Conservation (phyloP, 2,113 vertebrate species). For the Paradisaea rubra region DNA sequence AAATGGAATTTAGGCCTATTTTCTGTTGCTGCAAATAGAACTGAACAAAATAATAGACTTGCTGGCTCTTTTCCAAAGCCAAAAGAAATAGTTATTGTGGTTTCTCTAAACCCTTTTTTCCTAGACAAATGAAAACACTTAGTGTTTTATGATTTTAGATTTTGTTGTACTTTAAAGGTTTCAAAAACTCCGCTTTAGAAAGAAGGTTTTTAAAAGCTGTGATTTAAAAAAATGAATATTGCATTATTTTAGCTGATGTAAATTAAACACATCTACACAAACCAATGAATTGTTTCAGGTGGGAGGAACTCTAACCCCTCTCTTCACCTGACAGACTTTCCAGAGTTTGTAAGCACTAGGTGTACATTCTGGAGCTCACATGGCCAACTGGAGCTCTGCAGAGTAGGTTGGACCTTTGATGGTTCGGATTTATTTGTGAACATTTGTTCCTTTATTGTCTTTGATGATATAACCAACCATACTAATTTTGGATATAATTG, state of each 20-base stretch:
- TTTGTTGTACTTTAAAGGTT: background rate
- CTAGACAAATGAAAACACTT: background rate
- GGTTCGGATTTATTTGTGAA: constrained; percentile 7
- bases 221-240: background rate
- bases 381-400: background rate
- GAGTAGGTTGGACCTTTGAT: background rate
- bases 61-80: background rate
- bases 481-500: constrained; percentile 52
- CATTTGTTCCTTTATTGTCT: constrained; percentile 53
- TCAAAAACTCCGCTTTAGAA: background rate
- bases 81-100: background rate
- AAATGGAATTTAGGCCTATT: background rate
- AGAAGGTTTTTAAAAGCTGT: background rate
- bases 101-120: background rate
- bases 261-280: background rate
- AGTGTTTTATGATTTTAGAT: background rate
- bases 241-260: background rate
- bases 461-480: constrained; percentile 53
- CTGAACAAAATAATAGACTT: background rate
- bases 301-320: background rate
- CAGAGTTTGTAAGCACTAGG: background rate
- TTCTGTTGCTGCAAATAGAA: background rate
- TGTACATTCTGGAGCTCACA: background rate
- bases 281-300: background rate
- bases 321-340: background rate